A percentile compares a stretch with the other conserved stretches of the same genome.
phyloP scores from a whole-genome alignment of 2,113 vertebrate genomes.

The Bos javanicus region DNA sequence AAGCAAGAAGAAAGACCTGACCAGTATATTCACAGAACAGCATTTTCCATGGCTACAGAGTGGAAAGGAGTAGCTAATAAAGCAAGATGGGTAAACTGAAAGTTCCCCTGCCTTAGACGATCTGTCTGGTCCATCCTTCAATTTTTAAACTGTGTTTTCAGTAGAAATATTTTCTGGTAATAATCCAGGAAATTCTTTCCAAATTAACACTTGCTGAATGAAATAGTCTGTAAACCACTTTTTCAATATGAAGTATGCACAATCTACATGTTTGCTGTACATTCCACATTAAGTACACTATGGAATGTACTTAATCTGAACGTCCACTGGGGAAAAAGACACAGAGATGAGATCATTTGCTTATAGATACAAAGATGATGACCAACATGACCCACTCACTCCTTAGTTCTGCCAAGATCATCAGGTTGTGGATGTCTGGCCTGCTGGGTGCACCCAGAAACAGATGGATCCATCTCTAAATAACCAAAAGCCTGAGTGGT shows the following conservation, averaged over 20 bases:
- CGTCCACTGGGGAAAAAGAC: neutral
- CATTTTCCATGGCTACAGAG: neutral
- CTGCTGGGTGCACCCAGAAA: neutral
- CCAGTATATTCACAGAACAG: neutral
- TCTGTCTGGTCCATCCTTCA: neutral
- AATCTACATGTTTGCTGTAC: neutral
- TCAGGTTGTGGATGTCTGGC: neutral
- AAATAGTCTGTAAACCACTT: neutral
- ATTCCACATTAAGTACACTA: neutral
- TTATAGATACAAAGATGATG: neutral
- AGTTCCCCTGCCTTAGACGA: neutral
- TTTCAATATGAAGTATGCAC: neutral
- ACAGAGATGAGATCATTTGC: neutral
- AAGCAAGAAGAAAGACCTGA: neutral
- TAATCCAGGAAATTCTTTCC: neutral
- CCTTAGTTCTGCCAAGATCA: neutral
- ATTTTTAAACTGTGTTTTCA: neutral
- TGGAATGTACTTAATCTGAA: neutral
- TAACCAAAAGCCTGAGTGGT: neutral
- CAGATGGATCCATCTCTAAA: neutral
- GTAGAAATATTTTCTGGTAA: neutral
- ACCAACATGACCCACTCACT: neutral
- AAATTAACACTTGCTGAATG: slow-evolving; percentile 22
- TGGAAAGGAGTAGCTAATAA: neutral
- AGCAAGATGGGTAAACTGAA: neutral